Conservation (phyloP, 2,113 vertebrate species). For the Mus pahari region DNA sequence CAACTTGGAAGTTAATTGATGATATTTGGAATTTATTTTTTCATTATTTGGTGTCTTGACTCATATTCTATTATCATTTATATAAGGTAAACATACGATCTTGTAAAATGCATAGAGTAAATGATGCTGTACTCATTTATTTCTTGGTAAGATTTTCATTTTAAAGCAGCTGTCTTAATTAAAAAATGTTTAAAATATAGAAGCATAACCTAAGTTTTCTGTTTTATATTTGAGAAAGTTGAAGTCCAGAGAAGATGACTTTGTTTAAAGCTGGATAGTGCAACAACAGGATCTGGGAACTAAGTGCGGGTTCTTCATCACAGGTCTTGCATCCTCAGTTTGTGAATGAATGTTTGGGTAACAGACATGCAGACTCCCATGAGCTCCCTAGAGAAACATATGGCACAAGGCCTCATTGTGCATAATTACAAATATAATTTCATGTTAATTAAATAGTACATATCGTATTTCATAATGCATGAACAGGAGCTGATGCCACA, state of each 20-base stretch:
- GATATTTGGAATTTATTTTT: slow-evolving; percentile 64
- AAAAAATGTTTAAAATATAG: not conserved
- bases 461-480: not conserved
- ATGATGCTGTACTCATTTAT: slow-evolving; percentile 42
- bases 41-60: slow-evolving; percentile 59
- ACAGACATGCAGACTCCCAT: not conserved
- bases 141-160: slow-evolving; percentile 15
- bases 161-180: not conserved
- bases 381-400: not conserved
- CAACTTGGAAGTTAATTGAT: slow-evolving; percentile 43
- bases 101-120: not conserved
- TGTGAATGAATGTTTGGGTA: not conserved
- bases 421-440: slow-evolving; percentile 32
- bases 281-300: not conserved
- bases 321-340: not conserved
- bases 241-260: not conserved
- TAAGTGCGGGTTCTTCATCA: not conserved
- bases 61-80: slow-evolving; percentile 44
- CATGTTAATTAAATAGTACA: not conserved
- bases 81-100: not conserved
- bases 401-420: not conserved
- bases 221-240: slow-evolving; percentile 13
- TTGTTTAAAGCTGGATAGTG: not conserved
- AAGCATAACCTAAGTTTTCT: not conserved
- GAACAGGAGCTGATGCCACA: not conserved